A percentile compares a stretch with the other conserved stretches of the same genome.
Conservation (phyloP, 2,113 vertebrate genomes). For the Lonchura striata region DNA sequence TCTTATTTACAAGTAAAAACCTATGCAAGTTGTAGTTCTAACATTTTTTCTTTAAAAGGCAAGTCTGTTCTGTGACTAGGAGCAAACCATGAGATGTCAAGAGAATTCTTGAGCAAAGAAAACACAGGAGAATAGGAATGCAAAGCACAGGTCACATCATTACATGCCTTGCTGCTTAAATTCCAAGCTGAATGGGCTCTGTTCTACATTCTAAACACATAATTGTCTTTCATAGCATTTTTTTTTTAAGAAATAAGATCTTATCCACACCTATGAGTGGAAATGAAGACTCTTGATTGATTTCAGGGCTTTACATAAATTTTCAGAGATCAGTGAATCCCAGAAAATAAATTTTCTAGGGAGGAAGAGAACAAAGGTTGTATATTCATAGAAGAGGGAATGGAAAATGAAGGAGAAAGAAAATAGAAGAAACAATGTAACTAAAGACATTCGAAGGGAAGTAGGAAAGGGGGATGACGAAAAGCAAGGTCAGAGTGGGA, state of each 20-base stretch:
- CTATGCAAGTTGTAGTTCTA: background rate
- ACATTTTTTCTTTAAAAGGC: background rate
- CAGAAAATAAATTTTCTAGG: background rate
- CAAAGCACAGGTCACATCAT: background rate
- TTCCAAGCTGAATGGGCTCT: background rate
- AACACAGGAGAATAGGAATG: background rate
- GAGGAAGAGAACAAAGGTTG: background rate
- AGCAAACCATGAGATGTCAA: background rate
- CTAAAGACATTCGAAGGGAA: fast-evolving
- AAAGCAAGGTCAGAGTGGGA: background rate
- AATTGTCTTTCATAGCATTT: background rate
- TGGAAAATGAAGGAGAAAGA: background rate
- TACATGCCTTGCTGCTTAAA: background rate
- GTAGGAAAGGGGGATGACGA: background rate
- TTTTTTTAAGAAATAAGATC: background rate
- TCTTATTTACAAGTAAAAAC: background rate
- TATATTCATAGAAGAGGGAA: background rate
- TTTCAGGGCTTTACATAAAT: background rate
- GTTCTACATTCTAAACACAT: background rate
- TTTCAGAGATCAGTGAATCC: background rate
- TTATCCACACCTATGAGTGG: background rate
- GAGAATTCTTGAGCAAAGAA: background rate
- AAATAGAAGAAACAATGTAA: background rate
- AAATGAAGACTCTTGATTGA: background rate
- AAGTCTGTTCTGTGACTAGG: background rate